phyloP scores from a whole-genome alignment of 1,140 invertebrate species.

The Sinonovacula constricta region DNA sequence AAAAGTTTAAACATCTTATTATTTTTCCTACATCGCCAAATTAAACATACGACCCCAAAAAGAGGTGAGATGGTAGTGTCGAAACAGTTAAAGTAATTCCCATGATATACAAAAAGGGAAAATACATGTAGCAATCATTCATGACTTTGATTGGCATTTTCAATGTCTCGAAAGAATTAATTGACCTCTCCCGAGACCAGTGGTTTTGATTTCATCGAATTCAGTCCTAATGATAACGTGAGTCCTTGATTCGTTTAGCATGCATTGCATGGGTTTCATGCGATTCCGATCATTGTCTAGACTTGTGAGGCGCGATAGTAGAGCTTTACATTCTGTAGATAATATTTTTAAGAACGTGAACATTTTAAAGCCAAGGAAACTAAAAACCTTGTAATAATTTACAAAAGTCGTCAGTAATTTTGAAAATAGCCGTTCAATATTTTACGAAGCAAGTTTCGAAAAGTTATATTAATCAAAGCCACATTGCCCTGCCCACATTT shows the following conservation, averaged over 20 bases:
- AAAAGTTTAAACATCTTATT: no score
- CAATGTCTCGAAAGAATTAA: conserved; percentile 49
- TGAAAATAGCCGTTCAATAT: not conserved
- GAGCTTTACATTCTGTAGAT: conserved; percentile 65
- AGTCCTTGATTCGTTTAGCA: conserved; percentile 44
- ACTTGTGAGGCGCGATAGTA: no score
- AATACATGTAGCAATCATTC: no score
- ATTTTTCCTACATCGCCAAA: no score
- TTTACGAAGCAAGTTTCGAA: not conserved
- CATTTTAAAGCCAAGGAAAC: not conserved
- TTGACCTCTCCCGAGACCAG: conserved; percentile 51
- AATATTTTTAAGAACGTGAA: not conserved
- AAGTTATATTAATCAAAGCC: not conserved
- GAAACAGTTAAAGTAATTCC: no score
- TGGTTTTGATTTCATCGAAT: conserved; percentile 57
- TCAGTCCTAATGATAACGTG: conserved; percentile 35
- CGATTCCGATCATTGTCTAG: conserved; percentile 52
- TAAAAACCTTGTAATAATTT: not conserved
- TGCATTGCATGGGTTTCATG: conserved; percentile 31
- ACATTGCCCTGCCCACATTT: no score
- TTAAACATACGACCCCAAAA: no score
- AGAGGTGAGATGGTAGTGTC: no score
- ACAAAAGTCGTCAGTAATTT: not conserved
- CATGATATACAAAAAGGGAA: no score
- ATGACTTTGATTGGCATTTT: conserved; percentile 51